Conservation (phyloP, 2,888 invertebrate species). For the Gortyna flavago region DNA sequence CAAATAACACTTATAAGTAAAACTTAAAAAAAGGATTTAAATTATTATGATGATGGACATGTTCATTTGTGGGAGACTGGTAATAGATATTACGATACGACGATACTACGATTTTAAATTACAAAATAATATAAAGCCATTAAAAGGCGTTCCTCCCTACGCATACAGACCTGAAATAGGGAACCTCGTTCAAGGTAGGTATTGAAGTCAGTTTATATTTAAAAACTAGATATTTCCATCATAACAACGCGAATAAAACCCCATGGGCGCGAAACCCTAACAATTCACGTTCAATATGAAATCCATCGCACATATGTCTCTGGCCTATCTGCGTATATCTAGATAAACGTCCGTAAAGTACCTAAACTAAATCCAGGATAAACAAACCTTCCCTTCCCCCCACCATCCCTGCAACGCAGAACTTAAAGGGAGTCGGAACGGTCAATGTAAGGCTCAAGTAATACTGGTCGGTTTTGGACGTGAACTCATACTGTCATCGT, state of each 20-base stretch:
- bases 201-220: neutral
- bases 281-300: constrained; percentile 51
- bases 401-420: neutral
- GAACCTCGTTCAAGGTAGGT: too few relatives aligned
- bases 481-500: constrained; percentile 56
- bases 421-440: constrained; percentile 27
- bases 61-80: too few relatives aligned
- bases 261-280: constrained; percentile 1
- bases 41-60: too few relatives aligned
- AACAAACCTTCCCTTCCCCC: constrained; percentile 41
- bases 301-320: constrained; percentile 44
- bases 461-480: constrained; percentile 49
- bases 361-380: constrained; percentile 56
- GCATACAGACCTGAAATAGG: neutral
- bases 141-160: neutral
- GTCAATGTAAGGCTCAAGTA: constrained; percentile 34
- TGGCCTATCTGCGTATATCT: constrained; percentile 63
- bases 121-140: neutral
- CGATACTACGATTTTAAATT: neutral
- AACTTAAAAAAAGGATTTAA: too few relatives aligned
- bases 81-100: neutral
- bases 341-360: constrained; percentile 67
- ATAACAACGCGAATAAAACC: neutral
- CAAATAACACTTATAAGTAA: too few relatives aligned
- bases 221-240: neutral